Percentiles rank a stretch among this genome's conserved stretches.
These are phyloP conservation scores for Porites lutea DNA, from an alignment of 64 coral and sea anemone species.

Conservation along the genomic window DNA sequence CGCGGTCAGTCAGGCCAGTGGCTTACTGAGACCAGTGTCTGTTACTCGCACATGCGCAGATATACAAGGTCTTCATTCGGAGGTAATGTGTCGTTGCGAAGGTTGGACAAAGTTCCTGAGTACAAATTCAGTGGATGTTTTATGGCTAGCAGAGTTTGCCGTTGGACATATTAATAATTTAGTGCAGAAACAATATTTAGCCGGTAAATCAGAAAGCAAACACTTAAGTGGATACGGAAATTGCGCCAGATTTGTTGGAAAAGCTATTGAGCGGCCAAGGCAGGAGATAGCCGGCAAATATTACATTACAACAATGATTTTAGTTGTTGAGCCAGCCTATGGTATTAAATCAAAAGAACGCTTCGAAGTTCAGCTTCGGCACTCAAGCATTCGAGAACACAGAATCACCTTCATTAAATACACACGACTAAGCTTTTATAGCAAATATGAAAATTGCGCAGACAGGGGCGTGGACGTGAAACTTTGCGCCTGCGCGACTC, in stretches of 20 bases:
- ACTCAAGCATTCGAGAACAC: slow-evolving; percentile 66
- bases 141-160: slow-evolving; percentile 91
- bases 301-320: slow-evolving; percentile 65
- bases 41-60: slow-evolving; percentile 87
- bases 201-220: background rate
- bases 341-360: slow-evolving; percentile 67
- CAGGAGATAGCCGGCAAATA: slow-evolving; percentile 66
- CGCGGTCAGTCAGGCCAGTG: slow-evolving; percentile 15
- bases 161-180: slow-evolving; percentile 87
- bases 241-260: slow-evolving; percentile 87
- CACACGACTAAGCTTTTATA: slow-evolving; percentile 79
- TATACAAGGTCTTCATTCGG: slow-evolving; percentile 67
- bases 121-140: slow-evolving; percentile 37
- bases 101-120: slow-evolving; percentile 79
- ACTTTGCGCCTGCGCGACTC: slow-evolving; percentile 79
- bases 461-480: slow-evolving; percentile 81
- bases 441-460: slow-evolving; percentile 77
- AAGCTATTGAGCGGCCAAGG: slow-evolving; percentile 68
- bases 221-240: slow-evolving; percentile 67
- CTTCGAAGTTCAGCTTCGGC: slow-evolving; percentile 86
- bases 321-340: slow-evolving; percentile 80
- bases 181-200: slow-evolving; percentile 79
- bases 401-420: slow-evolving; percentile 72
- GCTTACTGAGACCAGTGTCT: slow-evolving; percentile 74
- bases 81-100: slow-evolving; percentile 86